A percentile compares a stretch with the other conserved stretches of the same genome.
Conservation (phyloP, 2,113 vertebrate species). For the Cricetomys ansorgei region DNA sequence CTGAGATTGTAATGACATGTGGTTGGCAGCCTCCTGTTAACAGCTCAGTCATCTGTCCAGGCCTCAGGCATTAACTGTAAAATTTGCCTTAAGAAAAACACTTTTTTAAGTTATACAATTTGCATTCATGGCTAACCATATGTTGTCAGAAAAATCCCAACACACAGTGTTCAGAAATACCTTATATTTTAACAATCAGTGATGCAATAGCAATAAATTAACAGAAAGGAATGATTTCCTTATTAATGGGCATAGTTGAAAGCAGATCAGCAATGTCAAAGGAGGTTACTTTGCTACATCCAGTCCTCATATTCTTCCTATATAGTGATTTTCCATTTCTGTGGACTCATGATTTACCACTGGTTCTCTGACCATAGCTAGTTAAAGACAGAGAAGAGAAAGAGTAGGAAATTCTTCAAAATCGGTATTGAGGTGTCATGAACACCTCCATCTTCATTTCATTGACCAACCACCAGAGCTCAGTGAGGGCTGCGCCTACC, state of each 20-base stretch:
- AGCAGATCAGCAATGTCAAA: not conserved
- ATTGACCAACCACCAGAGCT: not conserved
- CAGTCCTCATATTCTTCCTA: not conserved
- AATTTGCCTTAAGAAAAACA: not conserved
- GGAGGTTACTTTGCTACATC: not conserved
- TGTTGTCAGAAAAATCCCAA: not conserved
- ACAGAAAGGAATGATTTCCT: not conserved
- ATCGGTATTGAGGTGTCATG: not conserved
- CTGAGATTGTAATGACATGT: not conserved
- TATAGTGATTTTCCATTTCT: not conserved
- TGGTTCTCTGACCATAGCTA: not conserved
- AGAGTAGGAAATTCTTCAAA: not conserved
- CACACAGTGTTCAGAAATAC: not conserved
- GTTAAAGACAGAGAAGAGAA: not conserved
- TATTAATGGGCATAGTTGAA: not conserved
- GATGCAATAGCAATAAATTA: not conserved
- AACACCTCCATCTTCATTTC: not conserved
- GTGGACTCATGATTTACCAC: not conserved
- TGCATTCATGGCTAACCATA: not conserved
- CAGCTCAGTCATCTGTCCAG: not conserved
- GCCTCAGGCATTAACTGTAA: conserved; percentile 8
- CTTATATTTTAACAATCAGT: not conserved
- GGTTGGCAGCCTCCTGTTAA: not conserved
- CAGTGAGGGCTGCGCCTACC: not conserved
- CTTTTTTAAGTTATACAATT: not conserved